Conservation (phyloP, 1,140 invertebrate genomes). For the Meloidogyne exigua region DNA sequence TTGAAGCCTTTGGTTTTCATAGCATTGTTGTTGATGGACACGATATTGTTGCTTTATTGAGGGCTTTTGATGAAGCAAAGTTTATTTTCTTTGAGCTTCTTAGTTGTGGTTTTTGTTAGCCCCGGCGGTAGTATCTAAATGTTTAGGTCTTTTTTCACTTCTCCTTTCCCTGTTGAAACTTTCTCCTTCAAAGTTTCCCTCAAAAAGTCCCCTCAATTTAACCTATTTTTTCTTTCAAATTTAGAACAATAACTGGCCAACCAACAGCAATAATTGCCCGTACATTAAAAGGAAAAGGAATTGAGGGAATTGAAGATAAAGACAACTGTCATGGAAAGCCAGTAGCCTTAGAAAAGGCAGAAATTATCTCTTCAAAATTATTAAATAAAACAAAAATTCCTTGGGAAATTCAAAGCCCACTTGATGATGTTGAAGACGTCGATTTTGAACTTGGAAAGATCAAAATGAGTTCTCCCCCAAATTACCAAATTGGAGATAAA, state of each 20-base stretch:
- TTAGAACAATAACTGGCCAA: slow-evolving; percentile 72
- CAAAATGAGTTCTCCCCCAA: slow-evolving; percentile 75
- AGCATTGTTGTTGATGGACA: slow-evolving; percentile 93
- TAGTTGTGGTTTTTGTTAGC: no score
- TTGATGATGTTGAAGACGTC: slow-evolving; percentile 73
- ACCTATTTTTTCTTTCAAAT: no score
- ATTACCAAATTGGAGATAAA: slow-evolving; percentile 74
- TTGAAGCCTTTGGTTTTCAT: slow-evolving; percentile 84
- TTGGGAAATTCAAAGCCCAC: slow-evolving; percentile 70
- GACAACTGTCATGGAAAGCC: slow-evolving; percentile 98
- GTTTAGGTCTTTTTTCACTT: no score
- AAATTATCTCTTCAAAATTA: slow-evolving; percentile 72
- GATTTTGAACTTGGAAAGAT: slow-evolving; percentile 73
- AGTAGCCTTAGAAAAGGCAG: slow-evolving; percentile 77
- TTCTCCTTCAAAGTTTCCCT: no score
- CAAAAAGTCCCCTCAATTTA: no score
- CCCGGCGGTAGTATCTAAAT: no score
- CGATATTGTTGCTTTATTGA: slow-evolving; percentile 81
- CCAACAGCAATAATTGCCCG: slow-evolving; percentile 91
- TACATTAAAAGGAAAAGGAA: slow-evolving; percentile 86
- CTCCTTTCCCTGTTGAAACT: no score
- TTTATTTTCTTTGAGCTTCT: slow-evolving; percentile 67
- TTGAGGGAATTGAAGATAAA: slow-evolving; percentile 81
- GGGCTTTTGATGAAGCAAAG: slow-evolving; percentile 54
- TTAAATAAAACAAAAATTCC: slow-evolving; percentile 69